Evolutionary conservation across 2,797 vertebrate genomes (phyloP).

Genomic region (Danio kyathit): DNA sequence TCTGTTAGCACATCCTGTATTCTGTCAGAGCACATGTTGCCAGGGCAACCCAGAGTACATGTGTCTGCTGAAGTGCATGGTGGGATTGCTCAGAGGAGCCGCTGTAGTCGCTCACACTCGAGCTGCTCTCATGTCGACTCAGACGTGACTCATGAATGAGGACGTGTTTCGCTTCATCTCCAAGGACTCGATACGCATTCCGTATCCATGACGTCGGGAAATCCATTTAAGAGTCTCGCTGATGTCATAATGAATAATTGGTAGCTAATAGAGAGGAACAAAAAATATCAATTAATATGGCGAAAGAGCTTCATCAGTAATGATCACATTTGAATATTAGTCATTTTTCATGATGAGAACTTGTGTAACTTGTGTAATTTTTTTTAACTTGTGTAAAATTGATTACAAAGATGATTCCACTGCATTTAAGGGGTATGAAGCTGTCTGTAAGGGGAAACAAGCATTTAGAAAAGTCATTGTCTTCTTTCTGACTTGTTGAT

Average conservation of each 20-base stretch:
- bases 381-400: background rate
- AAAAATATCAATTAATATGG: background rate
- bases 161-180: constrained; percentile 13
- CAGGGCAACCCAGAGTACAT: constrained; percentile 84
- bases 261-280: background rate
- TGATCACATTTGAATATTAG: background rate
- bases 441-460: no score
- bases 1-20: constrained; percentile 18
- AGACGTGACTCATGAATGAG: constrained; percentile 45
- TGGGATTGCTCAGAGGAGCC: constrained; percentile 31
- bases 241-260: constrained; percentile 22
- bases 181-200: background rate
- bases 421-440: background rate
- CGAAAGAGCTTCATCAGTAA: background rate
- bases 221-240: background rate
- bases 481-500: no score
- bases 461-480: no score
- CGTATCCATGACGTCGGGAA: background rate
- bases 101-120: constrained; percentile 27
- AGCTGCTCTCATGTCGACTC: constrained; percentile 41
- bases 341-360: background rate
- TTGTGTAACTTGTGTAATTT: background rate
- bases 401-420: constrained; percentile 21
- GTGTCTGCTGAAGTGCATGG: constrained; percentile 73
- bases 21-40: constrained; percentile 79